These are phyloP conservation scores for Clupea harengus DNA, from an alignment of 2,113 vertebrate genomes.

Conservation along the genomic window DNA sequence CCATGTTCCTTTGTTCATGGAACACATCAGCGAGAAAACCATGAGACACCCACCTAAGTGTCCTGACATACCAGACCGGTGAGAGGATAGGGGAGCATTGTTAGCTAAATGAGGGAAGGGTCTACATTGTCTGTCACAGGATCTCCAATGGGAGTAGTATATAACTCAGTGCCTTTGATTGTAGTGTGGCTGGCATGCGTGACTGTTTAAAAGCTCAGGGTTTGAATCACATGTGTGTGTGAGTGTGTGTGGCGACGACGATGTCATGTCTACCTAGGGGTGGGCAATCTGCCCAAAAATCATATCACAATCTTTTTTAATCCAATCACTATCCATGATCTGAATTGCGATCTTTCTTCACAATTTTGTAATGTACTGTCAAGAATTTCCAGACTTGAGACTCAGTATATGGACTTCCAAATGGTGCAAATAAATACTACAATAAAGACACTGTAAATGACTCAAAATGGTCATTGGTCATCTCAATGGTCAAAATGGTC, in stretches of 20 bases:
- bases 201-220: conserved; percentile 6
- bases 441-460: no score
- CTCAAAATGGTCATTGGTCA: no score
- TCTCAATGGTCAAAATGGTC: no score
- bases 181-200: not conserved
- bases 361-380: no score
- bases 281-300: no score
- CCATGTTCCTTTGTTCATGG: not conserved
- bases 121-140: not conserved
- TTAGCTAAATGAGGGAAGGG: not conserved
- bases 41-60: conserved; percentile 38
- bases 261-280: no score
- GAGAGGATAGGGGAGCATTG: conserved; percentile 3
- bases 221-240: conserved; percentile 21
- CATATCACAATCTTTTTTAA: no score
- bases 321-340: no score
- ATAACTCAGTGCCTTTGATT: not conserved
- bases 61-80: conserved; percentile 3
- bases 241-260: conserved; percentile 21
- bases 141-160: not conserved
- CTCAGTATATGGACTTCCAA: no score
- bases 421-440: no score
- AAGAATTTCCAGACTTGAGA: no score
- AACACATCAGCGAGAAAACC: conserved; percentile 9
- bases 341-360: no score